A percentile compares a stretch with the other conserved stretches of the same genome.
Evolutionary conservation across 2,113 vertebrate species (phyloP).

Genomic region (Rhadina sibilatrix): DNA sequence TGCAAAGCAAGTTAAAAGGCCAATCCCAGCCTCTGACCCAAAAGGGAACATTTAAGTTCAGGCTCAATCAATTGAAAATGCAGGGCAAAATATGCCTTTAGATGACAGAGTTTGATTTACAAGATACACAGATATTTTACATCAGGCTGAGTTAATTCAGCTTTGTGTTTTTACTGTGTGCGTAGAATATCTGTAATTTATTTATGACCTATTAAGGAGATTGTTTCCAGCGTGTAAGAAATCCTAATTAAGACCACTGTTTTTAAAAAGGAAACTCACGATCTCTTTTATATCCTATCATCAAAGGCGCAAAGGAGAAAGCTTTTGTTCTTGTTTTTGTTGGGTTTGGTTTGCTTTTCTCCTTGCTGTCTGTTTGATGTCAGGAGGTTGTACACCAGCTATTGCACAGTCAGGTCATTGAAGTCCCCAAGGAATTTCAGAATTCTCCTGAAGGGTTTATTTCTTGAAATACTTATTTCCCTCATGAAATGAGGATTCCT

Average conservation of each 20-base stretch:
- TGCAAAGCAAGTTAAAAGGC: conserved; percentile 51
- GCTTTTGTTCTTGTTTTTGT: background rate
- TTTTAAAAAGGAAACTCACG: background rate
- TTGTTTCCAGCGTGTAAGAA: background rate
- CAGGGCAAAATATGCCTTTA: conserved; percentile 10
- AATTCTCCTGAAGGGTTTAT: background rate
- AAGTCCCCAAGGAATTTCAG: conserved; percentile 12
- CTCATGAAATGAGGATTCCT: background rate
- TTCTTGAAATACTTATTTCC: background rate
- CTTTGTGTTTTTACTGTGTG: background rate
- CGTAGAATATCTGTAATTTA: background rate
- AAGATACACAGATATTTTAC: conserved; percentile 1
- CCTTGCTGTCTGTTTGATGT: background rate
- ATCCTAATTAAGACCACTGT: conserved; percentile 23
- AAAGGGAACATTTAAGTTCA: conserved; percentile 55
- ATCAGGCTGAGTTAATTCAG: conserved; percentile 1
- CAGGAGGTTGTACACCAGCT: background rate
- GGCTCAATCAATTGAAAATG: conserved; percentile 62
- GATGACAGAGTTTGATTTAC: conserved; percentile 18
- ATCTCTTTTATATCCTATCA: background rate
- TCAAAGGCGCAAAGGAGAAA: background rate
- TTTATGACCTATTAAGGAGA: conserved; percentile 16
- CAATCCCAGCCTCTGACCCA: conserved; percentile 55
- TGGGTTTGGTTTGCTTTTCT: conserved; percentile 2
- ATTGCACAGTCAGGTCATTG: background rate